Evolutionary conservation across 2,888 invertebrate species (phyloP).

Genomic region (Mythimna loreyi): DNA sequence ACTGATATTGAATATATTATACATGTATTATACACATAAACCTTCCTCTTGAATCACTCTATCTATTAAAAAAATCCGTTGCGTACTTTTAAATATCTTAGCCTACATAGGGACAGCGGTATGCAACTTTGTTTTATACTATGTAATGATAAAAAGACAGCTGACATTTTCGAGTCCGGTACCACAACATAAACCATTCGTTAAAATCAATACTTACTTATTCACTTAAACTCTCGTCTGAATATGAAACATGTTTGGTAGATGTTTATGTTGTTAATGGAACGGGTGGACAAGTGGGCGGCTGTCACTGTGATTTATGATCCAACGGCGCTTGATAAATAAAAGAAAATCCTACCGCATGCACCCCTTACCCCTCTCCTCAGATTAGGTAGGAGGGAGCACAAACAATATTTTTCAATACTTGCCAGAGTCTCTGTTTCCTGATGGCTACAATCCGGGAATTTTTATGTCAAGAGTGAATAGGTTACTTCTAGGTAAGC

Average conservation of each 20-base stretch:
- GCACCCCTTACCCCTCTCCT: background rate
- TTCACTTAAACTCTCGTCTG: background rate
- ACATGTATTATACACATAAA: too few relatives aligned
- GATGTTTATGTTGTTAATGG: conserved; percentile 38
- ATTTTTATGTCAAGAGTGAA: too few relatives aligned
- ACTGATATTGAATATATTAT: too few relatives aligned
- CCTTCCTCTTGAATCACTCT: too few relatives aligned
- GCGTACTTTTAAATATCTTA: too few relatives aligned
- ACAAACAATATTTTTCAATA: background rate
- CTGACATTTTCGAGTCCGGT: background rate
- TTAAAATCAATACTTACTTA: background rate
- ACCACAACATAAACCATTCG: background rate
- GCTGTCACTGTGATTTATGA: conserved; percentile 49
- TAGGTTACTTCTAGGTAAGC: too few relatives aligned
- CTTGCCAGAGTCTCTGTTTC: too few relatives aligned
- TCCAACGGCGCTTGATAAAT: conserved; percentile 40
- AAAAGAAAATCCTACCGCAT: conserved; percentile 45
- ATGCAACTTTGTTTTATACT: too few relatives aligned
- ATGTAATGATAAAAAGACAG: background rate
- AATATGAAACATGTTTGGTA: conserved; percentile 16
- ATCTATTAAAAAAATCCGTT: too few relatives aligned
- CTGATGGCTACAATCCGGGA: too few relatives aligned
- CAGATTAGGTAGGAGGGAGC: background rate
- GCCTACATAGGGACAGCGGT: too few relatives aligned
- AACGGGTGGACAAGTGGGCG: conserved; percentile 39